Conservation (phyloP, 2,797 vertebrate genomes). For the Pelobates cultripes region DNA sequence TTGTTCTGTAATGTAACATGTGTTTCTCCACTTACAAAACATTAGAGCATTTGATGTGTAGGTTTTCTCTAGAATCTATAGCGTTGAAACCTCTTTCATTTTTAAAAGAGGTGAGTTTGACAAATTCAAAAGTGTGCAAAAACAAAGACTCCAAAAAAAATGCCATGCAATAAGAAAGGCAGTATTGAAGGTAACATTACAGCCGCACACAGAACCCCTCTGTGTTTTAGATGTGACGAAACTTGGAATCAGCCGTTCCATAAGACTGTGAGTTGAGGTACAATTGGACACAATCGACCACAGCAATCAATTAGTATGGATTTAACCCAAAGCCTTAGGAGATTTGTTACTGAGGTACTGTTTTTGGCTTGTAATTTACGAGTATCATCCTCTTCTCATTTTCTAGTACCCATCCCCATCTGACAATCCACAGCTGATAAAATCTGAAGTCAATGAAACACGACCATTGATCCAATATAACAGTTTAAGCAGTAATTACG, state of each 20-base stretch:
- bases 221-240: constrained; percentile 28
- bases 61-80: too few species aligned
- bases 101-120: background rate
- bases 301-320: constrained; percentile 40
- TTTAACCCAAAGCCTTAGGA: constrained; percentile 25
- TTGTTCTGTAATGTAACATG: too few species aligned
- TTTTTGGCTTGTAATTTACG: constrained; percentile 25
- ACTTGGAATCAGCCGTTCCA: constrained; percentile 33
- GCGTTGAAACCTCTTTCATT: too few species aligned
- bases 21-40: too few species aligned
- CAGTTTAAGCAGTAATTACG: constrained; percentile 30
- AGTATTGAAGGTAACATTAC: constrained; percentile 19
- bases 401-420: constrained; percentile 3
- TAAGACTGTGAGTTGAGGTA: constrained; percentile 2
- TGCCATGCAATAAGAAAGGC: background rate
- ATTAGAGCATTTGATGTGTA: too few species aligned
- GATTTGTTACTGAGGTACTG: constrained; percentile 30
- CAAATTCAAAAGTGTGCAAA: background rate
- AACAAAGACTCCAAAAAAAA: background rate
- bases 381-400: constrained; percentile 3
- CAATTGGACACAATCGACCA: constrained; percentile 19
- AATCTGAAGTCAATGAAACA: background rate
- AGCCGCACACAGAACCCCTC: constrained; percentile 18
- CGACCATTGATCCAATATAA: constrained; percentile 28
- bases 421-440: background rate